A percentile compares a stretch with the other conserved stretches of the same genome.
phyloP scores from a whole-genome alignment of 1,140 invertebrate genomes.

The Zaprionus gabonicus region DNA sequence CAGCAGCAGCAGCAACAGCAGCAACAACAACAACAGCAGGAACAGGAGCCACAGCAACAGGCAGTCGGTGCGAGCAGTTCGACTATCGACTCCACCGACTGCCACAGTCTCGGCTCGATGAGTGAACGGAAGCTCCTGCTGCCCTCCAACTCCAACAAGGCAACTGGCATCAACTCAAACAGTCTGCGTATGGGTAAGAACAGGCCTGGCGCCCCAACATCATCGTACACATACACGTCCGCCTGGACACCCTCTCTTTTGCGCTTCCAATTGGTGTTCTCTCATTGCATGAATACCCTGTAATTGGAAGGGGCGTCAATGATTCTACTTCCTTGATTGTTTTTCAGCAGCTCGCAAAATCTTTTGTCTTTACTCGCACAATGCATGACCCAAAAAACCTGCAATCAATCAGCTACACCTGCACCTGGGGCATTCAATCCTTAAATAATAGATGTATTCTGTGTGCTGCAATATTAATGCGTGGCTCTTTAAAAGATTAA shows the following conservation, averaged over 20 bases:
- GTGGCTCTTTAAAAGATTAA: neutral
- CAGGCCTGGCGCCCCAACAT: constrained; percentile 21
- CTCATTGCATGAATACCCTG: constrained; percentile 29
- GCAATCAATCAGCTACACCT: neutral
- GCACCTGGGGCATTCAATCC: neutral
- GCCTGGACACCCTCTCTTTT: constrained; percentile 3
- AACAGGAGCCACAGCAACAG: constrained; percentile 56
- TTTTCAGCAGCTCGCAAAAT: constrained; percentile 1
- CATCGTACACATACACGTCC: constrained; percentile 4
- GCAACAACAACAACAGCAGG: constrained; percentile 37
- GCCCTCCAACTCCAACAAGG: constrained; percentile 52
- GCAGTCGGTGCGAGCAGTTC: constrained; percentile 78
- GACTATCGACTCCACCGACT: constrained; percentile 81
- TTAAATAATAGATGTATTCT: neutral
- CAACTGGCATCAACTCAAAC: constrained; percentile 57
- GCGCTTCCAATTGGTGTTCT: constrained; percentile 26
- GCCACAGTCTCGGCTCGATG: constrained; percentile 77
- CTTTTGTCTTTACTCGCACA: constrained; percentile 22
- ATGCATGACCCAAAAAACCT: constrained; percentile 29
- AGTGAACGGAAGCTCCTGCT: constrained; percentile 77
- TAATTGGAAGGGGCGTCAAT: neutral
- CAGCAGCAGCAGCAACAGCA: constrained; percentile 58
- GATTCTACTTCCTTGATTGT: constrained; percentile 5
- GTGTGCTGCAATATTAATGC: neutral
- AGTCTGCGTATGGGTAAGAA: constrained; percentile 81